Conservation (phyloP, 2,888 invertebrate genomes). For the Hypercompe scribonia region DNA sequence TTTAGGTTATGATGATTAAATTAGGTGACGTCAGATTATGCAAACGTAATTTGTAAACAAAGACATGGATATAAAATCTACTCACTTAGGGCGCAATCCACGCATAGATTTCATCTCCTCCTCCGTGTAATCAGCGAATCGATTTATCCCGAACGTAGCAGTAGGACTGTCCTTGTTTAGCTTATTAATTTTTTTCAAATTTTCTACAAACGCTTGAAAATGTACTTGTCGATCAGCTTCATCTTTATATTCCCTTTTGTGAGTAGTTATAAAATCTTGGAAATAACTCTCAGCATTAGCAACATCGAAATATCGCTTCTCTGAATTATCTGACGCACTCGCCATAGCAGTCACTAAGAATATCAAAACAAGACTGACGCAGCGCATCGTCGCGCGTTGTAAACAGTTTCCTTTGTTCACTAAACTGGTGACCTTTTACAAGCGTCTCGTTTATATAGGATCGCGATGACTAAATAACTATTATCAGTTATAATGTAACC, state of each 20-base stretch:
- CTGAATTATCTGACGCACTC: conserved; percentile 23
- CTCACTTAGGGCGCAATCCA: conserved; percentile 40
- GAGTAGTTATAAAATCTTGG: conserved; percentile 54
- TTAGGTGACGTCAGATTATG: neutral
- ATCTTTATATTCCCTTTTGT: conserved; percentile 59
- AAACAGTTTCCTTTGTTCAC: conserved; percentile 21
- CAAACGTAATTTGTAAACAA: neutral
- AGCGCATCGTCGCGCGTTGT: conserved; percentile 22
- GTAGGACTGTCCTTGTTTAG: conserved; percentile 35
- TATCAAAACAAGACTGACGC: conserved; percentile 33
- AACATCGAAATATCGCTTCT: conserved; percentile 48
- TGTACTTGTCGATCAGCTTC: conserved; percentile 57
- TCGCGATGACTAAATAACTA: conserved; percentile 9
- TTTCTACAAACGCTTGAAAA: conserved; percentile 54
- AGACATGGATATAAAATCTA: conserved; percentile 5
- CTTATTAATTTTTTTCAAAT: conserved; percentile 55
- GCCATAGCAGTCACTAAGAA: conserved; percentile 44
- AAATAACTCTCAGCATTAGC: conserved; percentile 54
- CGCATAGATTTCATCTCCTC: conserved; percentile 48
- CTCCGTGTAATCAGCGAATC: conserved; percentile 62
- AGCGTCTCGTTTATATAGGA: conserved; percentile 9
- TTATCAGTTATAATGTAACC: neutral
- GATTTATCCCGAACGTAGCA: conserved; percentile 58
- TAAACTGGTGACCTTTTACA: conserved; percentile 1
- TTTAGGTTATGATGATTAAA: neutral